These are phyloP conservation scores for Neuroterus valhalla DNA, from an alignment of 1,140 invertebrate species.

Conservation along the genomic window DNA sequence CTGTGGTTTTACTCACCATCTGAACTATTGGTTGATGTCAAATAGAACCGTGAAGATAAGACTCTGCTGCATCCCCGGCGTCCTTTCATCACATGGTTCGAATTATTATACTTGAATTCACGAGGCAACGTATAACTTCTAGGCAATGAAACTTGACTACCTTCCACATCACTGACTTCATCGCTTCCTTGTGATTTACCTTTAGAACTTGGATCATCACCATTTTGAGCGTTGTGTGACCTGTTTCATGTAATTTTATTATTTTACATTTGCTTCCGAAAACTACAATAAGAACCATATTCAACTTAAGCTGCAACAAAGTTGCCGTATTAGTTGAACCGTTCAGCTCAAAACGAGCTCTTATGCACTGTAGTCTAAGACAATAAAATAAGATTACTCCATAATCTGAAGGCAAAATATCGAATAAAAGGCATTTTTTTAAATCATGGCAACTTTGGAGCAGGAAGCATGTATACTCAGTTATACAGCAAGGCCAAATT, in stretches of 20 bases:
- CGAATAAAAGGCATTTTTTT: no score
- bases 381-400: no score
- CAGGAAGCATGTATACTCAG: no score
- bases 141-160: conserved; percentile 83
- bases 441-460: no score
- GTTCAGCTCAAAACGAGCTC: no score
- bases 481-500: no score
- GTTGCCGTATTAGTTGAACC: no score
- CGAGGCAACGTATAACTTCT: conserved; percentile 89
- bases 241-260: conserved; percentile 46
- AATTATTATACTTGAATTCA: conserved; percentile 86
- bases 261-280: background rate
- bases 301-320: no score
- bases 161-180: conserved; percentile 69
- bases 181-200: conserved; percentile 65
- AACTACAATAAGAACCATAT: no score
- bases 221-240: conserved; percentile 65
- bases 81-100: conserved; percentile 70
- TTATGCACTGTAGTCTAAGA: no score
- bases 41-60: conserved; percentile 78
- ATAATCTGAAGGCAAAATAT: no score
- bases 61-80: conserved; percentile 75
- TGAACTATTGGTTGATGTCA: conserved; percentile 89
- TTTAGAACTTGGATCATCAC: conserved; percentile 66
- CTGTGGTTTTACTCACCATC: conserved; percentile 78